These are phyloP conservation scores for Tetranychus truncatus DNA, from an alignment of 2,888 invertebrate genomes.

Conservation along the genomic window DNA sequence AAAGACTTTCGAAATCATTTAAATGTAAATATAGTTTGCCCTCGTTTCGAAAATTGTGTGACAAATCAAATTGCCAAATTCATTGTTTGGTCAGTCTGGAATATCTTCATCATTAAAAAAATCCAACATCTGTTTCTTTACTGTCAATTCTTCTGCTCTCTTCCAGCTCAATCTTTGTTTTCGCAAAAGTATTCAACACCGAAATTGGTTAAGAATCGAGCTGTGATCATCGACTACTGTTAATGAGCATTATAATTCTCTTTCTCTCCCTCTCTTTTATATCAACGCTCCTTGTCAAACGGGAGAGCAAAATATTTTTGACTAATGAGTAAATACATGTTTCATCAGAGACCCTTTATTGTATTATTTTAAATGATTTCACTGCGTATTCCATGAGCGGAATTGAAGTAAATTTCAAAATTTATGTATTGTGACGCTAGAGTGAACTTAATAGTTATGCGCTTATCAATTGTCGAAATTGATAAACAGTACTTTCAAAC, in stretches of 20 bases:
- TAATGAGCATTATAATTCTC: not conserved
- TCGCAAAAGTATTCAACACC: not conserved
- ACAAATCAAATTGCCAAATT: no score
- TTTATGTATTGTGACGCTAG: no score
- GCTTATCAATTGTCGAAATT: no score
- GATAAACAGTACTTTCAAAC: no score
- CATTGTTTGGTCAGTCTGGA: not conserved
- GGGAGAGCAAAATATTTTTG: not conserved
- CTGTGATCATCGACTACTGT: not conserved
- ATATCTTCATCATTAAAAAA: not conserved
- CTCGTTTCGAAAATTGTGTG: not conserved
- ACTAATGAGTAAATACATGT: not conserved
- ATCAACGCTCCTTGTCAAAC: not conserved
- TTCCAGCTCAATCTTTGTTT: not conserved
- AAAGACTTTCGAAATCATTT: slow-evolving; percentile 85
- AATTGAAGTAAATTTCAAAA: no score
- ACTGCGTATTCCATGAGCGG: not conserved
- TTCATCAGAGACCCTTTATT: no score
- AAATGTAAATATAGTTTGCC: slow-evolving; percentile 30
- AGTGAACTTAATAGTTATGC: no score
- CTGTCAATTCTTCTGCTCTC: not conserved
- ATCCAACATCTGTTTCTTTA: not conserved
- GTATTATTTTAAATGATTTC: not conserved
- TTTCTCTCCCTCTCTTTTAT: slow-evolving; percentile 16
- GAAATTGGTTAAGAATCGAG: not conserved